A percentile compares a stretch with the other conserved stretches of the same genome.
phyloP scores from a whole-genome alignment of 2,113 vertebrate genomes.

The Rattus rattus region DNA sequence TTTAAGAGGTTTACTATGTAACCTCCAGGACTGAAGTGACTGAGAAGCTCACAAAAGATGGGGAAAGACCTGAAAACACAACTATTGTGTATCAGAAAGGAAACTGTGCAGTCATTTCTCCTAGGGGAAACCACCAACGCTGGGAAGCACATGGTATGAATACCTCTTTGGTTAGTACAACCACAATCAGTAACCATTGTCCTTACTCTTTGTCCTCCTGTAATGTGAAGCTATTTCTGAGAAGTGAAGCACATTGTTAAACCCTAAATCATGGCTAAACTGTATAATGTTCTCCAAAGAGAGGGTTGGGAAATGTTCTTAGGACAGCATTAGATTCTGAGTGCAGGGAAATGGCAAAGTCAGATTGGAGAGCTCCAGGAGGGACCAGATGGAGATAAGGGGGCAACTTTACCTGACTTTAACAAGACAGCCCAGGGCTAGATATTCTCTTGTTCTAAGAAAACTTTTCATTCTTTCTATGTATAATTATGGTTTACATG shows the following conservation, averaged over 20 bases:
- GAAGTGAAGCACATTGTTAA: background rate
- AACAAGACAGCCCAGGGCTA: background rate
- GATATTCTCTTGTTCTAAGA: background rate
- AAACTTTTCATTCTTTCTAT: background rate
- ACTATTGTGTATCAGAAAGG: background rate
- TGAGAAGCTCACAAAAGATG: background rate
- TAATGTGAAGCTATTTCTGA: background rate
- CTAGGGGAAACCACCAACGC: background rate
- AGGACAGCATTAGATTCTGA: background rate
- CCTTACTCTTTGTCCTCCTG: background rate
- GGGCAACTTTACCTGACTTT: background rate
- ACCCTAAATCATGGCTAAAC: background rate
- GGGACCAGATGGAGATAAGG: background rate
- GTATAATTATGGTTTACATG: background rate
- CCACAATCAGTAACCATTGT: background rate
- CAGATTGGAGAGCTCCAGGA: background rate
- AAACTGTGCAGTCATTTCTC: background rate
- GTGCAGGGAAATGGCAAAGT: background rate
- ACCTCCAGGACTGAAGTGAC: background rate
- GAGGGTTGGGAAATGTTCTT: background rate
- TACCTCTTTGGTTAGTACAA: background rate
- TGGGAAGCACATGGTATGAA: background rate
- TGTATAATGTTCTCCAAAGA: background rate
- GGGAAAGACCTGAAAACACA: background rate
- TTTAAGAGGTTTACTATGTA: background rate